Conservation (phyloP, 2,113 vertebrate genomes). For the Calidris pugnax region DNA sequence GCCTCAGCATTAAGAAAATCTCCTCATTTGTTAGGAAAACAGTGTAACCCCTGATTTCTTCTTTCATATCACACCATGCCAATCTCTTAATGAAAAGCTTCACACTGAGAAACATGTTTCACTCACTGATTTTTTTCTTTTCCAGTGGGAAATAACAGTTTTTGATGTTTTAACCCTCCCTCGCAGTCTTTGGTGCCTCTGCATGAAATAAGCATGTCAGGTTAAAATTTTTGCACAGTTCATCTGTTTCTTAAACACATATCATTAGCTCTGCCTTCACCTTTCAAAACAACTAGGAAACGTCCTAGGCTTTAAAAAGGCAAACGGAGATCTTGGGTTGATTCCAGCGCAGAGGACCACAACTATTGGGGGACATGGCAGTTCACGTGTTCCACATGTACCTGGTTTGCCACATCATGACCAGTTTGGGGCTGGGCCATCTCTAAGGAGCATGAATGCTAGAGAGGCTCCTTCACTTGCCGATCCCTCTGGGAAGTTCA, state of each 20-base stretch:
- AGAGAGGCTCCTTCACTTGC: neutral
- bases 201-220: neutral
- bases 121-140: neutral
- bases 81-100: conserved; percentile 33
- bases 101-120: neutral
- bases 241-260: neutral
- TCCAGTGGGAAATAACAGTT: neutral
- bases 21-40: conserved; percentile 2
- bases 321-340: neutral
- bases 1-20: neutral
- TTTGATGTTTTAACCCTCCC: neutral
- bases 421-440: neutral
- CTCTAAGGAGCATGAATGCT: accelerated
- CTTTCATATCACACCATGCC: neutral
- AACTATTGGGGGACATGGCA: neutral
- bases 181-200: neutral
- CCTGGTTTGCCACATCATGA: neutral
- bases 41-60: neutral
- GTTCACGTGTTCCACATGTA: neutral
- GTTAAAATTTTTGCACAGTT: neutral
- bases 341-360: neutral
- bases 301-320: neutral
- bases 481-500: neutral
- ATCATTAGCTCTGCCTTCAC: neutral
- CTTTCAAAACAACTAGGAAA: neutral